Evolutionary conservation across 2,888 invertebrate genomes (phyloP), one percentile per base, ranked within the genome.

Genomic region (Oligia fasciuncula): DNA sequence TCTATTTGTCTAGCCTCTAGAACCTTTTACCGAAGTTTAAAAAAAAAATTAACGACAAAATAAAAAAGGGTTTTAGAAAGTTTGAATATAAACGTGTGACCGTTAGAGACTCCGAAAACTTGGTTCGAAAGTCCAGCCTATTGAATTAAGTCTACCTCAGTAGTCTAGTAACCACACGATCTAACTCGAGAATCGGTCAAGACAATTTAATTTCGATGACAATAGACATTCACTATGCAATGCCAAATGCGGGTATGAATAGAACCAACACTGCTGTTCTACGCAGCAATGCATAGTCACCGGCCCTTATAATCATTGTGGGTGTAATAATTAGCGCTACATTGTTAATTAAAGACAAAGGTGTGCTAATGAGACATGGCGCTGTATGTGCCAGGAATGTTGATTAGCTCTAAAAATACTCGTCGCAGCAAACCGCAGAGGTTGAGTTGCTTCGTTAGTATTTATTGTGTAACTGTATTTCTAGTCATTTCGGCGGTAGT

Each of bases 401-500:
- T 94, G 94, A 95, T 94, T 92, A 93, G 92, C 87, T 90, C 91
- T 92, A 94, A 94, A 94, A 95, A 95, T 93, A 91, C 87, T 86
- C 84, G 86, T 85, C 87, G 89, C 80, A 89, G 89, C 90, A 90
- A 91, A 91, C 91, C 91, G 87, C 90, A 91, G 90, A 85, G 75
- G 81, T 90, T 80, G 84, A 90, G 90, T 86, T 87, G 91, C 91
- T 93, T 95, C 95, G 91, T 95, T 95, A 95, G 93, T 91, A 92
- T 92, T 91, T 93, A 94, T 95, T 94, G 93, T 95, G 89, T 74
- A 57, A 73, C 62, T 71, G 71, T 76, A 73, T 73, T 68, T 69
- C 54, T 63, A 77, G 72, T 57, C n/a, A 73, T 77, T 80, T 77
- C 13, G 73, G 67, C 13, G 63, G 70, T 67, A 76, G 67, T 73